Conservation (phyloP, 2,888 invertebrate genomes). For the Sepiola atlantica region DNA sequence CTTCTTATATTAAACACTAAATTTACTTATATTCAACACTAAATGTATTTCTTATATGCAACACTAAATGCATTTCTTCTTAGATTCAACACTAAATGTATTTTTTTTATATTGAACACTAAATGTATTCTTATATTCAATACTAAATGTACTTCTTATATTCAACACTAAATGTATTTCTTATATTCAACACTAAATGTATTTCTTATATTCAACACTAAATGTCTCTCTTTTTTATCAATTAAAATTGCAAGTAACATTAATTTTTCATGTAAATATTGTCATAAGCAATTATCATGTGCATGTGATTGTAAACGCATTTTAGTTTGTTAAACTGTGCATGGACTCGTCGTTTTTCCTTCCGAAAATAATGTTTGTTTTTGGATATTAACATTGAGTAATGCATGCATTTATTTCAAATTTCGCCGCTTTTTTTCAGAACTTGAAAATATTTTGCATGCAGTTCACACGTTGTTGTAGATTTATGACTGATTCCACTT, state of each 20-base stretch:
- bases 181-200: too few species aligned
- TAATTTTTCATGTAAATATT: neutral
- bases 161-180: too few species aligned
- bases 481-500: neutral
- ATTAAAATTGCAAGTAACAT: neutral
- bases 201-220: neutral
- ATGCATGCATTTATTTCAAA: neutral
- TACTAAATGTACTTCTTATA: too few species aligned
- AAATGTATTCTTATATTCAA: too few species aligned
- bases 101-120: too few species aligned
- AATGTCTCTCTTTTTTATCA: neutral
- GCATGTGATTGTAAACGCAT: neutral
- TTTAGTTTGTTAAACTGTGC: neutral
- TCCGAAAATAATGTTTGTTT: neutral
- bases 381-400: neutral
- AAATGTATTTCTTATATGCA: too few species aligned
- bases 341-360: neutral
- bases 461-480: neutral
- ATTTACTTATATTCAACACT: too few species aligned
- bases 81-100: too few species aligned
- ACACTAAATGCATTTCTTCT: too few species aligned
- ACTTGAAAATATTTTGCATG: conserved; percentile 10
- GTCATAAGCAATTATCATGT: neutral
- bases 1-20: too few species aligned
- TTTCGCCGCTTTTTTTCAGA: neutral